phyloP scores from a whole-genome alignment of 2,797 vertebrate species.

The Siniperca scherzeri region DNA sequence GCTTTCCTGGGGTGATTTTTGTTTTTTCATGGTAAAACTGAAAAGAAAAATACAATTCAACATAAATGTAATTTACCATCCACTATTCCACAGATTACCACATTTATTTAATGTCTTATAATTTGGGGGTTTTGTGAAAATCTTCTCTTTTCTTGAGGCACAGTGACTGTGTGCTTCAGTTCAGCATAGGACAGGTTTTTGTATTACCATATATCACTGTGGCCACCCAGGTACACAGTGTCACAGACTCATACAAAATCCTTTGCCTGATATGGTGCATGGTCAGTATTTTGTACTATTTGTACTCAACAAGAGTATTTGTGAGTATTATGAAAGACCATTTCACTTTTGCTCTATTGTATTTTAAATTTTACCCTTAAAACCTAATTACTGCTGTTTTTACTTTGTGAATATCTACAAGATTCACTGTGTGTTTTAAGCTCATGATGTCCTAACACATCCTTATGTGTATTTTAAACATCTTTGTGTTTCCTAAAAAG shows the following conservation, averaged over 20 bases:
- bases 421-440: neutral
- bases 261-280: neutral
- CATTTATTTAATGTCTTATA: neutral
- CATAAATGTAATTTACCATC: neutral
- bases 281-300: neutral
- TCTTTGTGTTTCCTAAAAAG: neutral
- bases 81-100: neutral
- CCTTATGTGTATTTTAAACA: neutral
- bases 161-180: neutral
- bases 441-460: neutral
- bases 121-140: neutral
- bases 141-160: neutral
- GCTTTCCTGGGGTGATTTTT: too few relatives aligned
- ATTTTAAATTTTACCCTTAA: neutral
- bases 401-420: too few relatives aligned
- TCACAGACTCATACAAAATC: conserved; percentile 51
- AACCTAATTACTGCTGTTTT: neutral
- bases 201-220: conserved; percentile 50
- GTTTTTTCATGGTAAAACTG: neutral
- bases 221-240: conserved; percentile 11
- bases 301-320: neutral
- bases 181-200: conserved; percentile 37
- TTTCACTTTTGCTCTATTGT: neutral
- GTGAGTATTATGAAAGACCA: neutral
- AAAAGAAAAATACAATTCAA: too few relatives aligned